Evolutionary conservation across 2,113 vertebrate genomes (phyloP).

Genomic region (Motacilla alba): DNA sequence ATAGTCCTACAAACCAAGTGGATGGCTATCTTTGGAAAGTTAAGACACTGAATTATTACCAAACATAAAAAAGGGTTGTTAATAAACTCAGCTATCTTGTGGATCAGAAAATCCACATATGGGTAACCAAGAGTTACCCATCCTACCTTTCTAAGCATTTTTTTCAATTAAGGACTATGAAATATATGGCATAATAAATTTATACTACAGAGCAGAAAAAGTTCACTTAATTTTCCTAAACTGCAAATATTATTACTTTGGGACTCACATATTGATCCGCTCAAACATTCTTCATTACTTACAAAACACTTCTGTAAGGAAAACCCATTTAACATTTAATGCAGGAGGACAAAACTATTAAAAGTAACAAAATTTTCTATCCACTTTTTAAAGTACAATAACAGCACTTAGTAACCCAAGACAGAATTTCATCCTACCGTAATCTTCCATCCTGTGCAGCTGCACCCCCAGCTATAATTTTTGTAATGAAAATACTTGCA

Average conservation of each 20-base stretch:
- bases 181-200: not conserved
- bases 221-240: not conserved
- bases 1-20: not conserved
- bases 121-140: not conserved
- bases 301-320: not conserved
- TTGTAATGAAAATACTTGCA: slow-evolving; percentile 97
- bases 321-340: not conserved
- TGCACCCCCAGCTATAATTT: slow-evolving; percentile 93
- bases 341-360: not conserved
- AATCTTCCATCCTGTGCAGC: slow-evolving; percentile 94
- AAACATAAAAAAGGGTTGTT: not conserved
- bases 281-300: not conserved
- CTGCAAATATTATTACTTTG: not conserved
- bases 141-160: not conserved
- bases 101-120: not conserved
- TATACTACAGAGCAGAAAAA: not conserved
- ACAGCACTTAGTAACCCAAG: not conserved
- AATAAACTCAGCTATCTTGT: not conserved
- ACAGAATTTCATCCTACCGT: slow-evolving; percentile 75
- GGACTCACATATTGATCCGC: not conserved
- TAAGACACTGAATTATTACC: not conserved
- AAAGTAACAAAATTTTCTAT: not conserved
- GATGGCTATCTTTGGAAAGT: not conserved
- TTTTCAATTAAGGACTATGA: not conserved
- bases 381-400: not conserved